Evolutionary conservation across 2,888 invertebrate species (phyloP), one percentile per base, ranked within the genome.

Genomic region (Perizoma affinitatum): DNA sequence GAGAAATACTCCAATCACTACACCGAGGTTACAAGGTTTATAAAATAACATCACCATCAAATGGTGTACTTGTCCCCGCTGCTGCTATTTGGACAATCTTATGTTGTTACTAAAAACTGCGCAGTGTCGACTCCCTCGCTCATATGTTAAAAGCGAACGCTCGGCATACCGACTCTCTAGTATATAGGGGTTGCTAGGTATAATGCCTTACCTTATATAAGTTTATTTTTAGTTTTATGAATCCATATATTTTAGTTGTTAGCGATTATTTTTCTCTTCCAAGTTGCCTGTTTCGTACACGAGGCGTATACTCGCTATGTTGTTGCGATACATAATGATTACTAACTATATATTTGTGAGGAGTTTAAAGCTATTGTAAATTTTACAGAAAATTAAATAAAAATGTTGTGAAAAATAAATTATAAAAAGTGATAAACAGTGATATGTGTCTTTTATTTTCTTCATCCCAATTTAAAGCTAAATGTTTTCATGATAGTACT

Each of bases 351-450:
- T 88, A 88, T 90, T 90, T 91, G 91, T 89, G 91, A 91, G 83
- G 87, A 91, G 87, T 89, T 90, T 90, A 90, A 92, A 90, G 90
- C 88, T 91, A 92, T 89, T 90, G 90, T 92, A 92, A 90, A 91
- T 92, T 91, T 92, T 92, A 91, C 92, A 92, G 89, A 92, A 92
- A 91, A 91, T 79, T 82, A 89, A 88, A 85, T 86, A 86, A 88
- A 91, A 90, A 91, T 90, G 90, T 91, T 91, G 90, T 90, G 90
- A 90, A 91, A 71, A 91, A 90, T 89, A 90, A 91, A 90, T 88
- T 89, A 89, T 90, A 90, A 92, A 90, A 92, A 88, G 90, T 90
- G 90, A 92, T 90, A 92, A 90, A 90, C 88, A 86, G 76, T 87
- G 84, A 83, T 64, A 54, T 72, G 58, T 75, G 83, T 79, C 78